A percentile compares a stretch with the other conserved stretches of the same genome.
These are phyloP conservation scores for Halcyon badia DNA, from an alignment of 2,797 vertebrate genomes.

Conservation along the genomic window DNA sequence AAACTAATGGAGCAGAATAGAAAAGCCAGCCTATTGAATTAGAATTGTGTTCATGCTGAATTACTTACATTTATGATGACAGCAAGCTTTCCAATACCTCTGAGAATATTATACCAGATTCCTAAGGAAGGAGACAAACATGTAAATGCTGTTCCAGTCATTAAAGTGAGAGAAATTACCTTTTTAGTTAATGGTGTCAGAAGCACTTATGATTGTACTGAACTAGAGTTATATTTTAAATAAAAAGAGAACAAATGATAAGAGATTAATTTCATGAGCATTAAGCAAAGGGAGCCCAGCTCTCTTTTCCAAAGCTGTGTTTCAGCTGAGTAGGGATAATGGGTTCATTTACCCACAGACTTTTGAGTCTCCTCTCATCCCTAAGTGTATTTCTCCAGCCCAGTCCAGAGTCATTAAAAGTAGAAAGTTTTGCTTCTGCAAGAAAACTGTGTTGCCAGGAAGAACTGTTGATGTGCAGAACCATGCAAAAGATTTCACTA, in stretches of 20 bases:
- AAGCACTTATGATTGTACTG: background rate
- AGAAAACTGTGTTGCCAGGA: background rate
- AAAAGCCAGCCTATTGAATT: background rate
- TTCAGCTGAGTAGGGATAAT: background rate
- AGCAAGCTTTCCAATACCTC: slow-evolving; percentile 94
- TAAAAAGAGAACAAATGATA: background rate
- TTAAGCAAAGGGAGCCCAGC: background rate
- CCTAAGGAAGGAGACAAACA: slow-evolving; percentile 79
- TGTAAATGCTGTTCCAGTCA: background rate
- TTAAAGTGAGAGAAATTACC: background rate
- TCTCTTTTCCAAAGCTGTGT: background rate
- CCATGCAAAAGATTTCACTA: background rate
- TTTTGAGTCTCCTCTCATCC: background rate
- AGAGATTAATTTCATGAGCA: background rate
- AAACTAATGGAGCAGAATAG: slow-evolving; percentile 34
- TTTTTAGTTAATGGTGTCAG: background rate
- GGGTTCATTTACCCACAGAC: background rate
- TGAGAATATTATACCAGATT: slow-evolving; percentile 98
- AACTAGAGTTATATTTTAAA: background rate
- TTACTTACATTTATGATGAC: slow-evolving; percentile 97
- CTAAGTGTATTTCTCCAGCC: background rate
- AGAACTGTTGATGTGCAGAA: background rate
- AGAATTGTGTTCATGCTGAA: background rate
- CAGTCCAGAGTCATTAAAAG: background rate
- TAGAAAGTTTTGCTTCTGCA: slow-evolving; percentile 10